Percentiles rank a stretch among this genome's conserved stretches.
phyloP scores from a whole-genome alignment of 2,888 invertebrate species.

The Pseudococcus longispinus region DNA sequence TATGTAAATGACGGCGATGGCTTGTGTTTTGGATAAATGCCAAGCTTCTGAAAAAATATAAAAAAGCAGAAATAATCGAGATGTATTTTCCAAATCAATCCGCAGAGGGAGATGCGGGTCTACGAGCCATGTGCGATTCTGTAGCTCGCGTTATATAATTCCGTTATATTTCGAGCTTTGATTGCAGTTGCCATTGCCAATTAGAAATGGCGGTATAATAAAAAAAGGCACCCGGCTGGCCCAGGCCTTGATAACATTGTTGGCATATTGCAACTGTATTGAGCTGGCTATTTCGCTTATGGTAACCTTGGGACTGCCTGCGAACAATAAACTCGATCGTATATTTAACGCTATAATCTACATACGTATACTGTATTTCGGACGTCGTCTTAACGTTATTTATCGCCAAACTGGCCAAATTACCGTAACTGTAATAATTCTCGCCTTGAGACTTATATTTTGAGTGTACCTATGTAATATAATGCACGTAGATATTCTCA shows the following conservation, averaged over 20 bases:
- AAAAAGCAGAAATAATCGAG: neutral
- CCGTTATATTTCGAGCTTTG: neutral
- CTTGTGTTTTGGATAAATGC: conserved; percentile 17
- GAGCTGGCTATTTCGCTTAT: neutral
- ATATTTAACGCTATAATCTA: conserved; percentile 13
- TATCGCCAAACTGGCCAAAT: conserved; percentile 34
- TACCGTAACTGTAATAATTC: conserved; percentile 39
- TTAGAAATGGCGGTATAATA: neutral
- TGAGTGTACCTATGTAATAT: neutral
- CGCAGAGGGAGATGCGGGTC: neutral
- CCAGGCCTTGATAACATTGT: neutral
- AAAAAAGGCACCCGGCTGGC: neutral
- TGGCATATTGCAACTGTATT: neutral
- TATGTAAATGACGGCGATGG: neutral
- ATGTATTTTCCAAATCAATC: neutral
- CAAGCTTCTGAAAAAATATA: neutral
- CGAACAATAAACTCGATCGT: conserved; percentile 28
- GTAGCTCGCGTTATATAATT: neutral
- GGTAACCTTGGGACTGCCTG: neutral
- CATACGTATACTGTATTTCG: neutral
- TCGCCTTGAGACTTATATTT: neutral
- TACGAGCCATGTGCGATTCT: neutral
- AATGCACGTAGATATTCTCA: neutral
- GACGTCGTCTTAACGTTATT: conserved; percentile 22
- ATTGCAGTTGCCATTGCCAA: neutral